These are phyloP conservation scores for Netelia inedita DNA, from an alignment of 2,888 invertebrate genomes.

Conservation along the genomic window DNA sequence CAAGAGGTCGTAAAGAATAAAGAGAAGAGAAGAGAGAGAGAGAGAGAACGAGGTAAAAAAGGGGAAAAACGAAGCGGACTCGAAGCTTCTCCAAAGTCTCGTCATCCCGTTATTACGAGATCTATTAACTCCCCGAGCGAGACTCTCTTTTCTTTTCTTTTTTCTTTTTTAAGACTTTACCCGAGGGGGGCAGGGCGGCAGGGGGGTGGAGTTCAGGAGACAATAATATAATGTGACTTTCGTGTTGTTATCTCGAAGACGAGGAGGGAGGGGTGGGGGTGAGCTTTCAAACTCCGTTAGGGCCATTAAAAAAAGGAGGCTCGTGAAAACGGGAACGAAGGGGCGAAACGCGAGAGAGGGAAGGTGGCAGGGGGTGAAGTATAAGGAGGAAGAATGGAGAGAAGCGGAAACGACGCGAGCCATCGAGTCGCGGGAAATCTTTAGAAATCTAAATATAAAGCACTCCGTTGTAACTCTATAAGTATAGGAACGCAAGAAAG, in stretches of 20 bases:
- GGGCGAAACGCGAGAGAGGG: not conserved
- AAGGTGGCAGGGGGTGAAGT: constrained; percentile 14
- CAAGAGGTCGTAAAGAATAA: constrained; percentile 52
- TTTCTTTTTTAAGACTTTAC: not conserved
- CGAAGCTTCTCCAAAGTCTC: constrained; percentile 42
- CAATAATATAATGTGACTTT: constrained; percentile 51
- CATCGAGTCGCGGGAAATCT: constrained; percentile 57
- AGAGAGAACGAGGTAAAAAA: constrained; percentile 14
- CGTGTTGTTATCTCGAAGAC: constrained; percentile 31
- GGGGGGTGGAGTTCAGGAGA: constrained; percentile 7
- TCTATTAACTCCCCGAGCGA: constrained; percentile 56
- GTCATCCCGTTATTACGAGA: constrained; percentile 53
- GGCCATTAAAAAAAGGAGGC: constrained; percentile 56
- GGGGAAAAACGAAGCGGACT: constrained; percentile 3
- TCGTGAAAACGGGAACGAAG: constrained; percentile 58
- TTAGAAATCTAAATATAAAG: constrained; percentile 67
- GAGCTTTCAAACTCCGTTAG: constrained; percentile 52
- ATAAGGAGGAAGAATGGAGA: constrained; percentile 40
- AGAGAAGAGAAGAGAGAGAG: constrained; percentile 19
- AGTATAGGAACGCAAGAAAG: constrained; percentile 18
- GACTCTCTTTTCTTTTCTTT: constrained; percentile 13
- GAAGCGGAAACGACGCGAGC: constrained; percentile 45
- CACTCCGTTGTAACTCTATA: constrained; percentile 41
- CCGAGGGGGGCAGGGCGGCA: no score
- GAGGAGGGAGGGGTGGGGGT: not conserved